Evolutionary conservation across 2,797 vertebrate genomes (phyloP), one percentile per base, ranked within the genome.

Genomic region (Clarias laeviceps): DNA sequence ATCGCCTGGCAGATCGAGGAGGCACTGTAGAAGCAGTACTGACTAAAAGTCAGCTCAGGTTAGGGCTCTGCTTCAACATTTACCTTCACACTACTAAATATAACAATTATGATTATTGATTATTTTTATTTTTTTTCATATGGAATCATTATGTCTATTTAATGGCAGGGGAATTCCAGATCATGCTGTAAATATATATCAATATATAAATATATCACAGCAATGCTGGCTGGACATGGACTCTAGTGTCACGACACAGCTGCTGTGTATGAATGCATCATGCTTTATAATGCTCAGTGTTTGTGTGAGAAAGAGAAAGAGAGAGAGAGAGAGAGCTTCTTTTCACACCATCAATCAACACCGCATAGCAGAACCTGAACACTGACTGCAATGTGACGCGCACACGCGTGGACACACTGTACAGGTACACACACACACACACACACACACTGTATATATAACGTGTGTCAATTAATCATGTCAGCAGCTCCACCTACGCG

Each of bases 211-310:
- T 50, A 50, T 1, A 5, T 32, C 50, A 56, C 17, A 57, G 9
- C 68, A 70, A 5, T 17, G 11, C 54, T 32, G 54, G 11, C 15
- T 76, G 73, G 73, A 29, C 17, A n/a, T 57, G 50, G 54, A 11
- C 76, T 37, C 74, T 40, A 29, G 40, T 80, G 79, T 80, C 79
- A 66, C 40, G 62, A 66, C 62, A 66, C 37, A 80, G 64, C 80
- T 68, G 80, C 62, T 68, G n/a, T 61, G 12, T 78, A 62, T 50
- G 45, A 62, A 79, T 6, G 20, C 59, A 62, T 79, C 57, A 79
- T 79, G 57, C 32, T 68, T 72, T 34, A 62, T 59, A 18, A n/a
- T 37, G 54, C 32, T 85, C 69, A 78, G 68, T 17, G 45, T 18
- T 18, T 37, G 20, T 80, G 61, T 80, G 74, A n/a, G 84, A 40